Conservation (phyloP, 2,797 vertebrate species). For the Varecia variegata region DNA sequence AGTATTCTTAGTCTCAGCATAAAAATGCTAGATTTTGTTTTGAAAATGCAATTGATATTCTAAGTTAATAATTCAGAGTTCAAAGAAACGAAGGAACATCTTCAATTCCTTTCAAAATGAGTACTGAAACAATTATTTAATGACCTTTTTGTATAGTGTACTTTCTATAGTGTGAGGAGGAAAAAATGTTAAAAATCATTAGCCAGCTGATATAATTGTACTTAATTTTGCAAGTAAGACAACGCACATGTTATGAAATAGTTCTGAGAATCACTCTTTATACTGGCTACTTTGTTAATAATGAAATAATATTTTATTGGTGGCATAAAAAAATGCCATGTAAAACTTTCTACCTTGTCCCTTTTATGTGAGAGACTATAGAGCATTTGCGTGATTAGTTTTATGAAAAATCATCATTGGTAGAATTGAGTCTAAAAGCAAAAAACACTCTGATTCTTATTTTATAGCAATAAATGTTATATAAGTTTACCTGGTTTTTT, state of each 20-base stretch:
- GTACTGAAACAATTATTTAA: background rate
- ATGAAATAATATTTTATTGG: background rate
- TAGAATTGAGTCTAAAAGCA: conserved; percentile 32
- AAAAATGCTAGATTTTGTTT: conserved; percentile 44
- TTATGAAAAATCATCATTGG: background rate
- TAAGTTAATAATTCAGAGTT: conserved; percentile 12
- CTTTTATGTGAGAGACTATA: background rate
- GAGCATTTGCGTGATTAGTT: background rate
- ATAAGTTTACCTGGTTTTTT: background rate
- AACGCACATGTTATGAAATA: background rate
- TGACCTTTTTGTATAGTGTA: background rate
- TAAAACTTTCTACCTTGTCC: background rate
- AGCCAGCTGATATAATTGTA: background rate
- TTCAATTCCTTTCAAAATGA: conserved; percentile 46
- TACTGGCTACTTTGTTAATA: background rate
- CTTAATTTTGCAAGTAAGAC: conserved; percentile 35
- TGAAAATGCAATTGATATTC: conserved; percentile 30
- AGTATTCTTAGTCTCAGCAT: conserved; percentile 72
- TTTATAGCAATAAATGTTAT: conserved; percentile 13
- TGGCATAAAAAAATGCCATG: background rate
- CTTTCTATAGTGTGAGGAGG: background rate
- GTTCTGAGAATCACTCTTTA: background rate
- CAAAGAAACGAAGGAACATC: background rate
- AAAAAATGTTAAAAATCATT: background rate
- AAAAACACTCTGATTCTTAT: background rate